Base-by-base conservation (phyloP, 2,113 vertebrate genomes). In the Coryphaenoides rupestris region DNA sequence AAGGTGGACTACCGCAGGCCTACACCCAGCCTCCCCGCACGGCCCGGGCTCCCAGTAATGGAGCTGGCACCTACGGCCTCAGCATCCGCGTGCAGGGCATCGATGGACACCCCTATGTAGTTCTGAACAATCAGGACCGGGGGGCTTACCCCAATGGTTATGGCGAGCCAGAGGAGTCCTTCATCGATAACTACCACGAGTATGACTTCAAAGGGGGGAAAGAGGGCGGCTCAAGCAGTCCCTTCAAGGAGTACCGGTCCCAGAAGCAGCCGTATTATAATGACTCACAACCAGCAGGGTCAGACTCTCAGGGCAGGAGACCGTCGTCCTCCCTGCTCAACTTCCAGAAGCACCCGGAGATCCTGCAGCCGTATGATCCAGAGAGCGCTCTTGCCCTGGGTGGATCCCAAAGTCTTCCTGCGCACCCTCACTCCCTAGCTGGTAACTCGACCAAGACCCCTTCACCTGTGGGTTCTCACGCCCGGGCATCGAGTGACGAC, bases 41-140 rank as follows among this genome's bases (percentile, higher is more conserved):
- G 1, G 81, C 88, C 71, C 90, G 77, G 67, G 69, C 71, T 2
- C 89, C 87, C 0, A 87, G 75, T 66, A 84, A 89, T 24, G 92
- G 89, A 80, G 61, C 61, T 0, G 93, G 96, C 9, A 90, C 92
- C 70, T 99, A 99, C 0, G 97, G 97, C 23, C 95, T 99, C 78
- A 98, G 95, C 76, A 98, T 99, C 76, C 90, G 96, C 59, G 96
- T 99, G 19, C 96, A 98, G 81, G 97, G 97, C 17, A 98, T 98
- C 0, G 95, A 94, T 60, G 97, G 97, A 23, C 97, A 99, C 76
- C 96, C 97, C 0, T 99, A 97, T 58, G 95, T 99, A 6, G 95
- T 99, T 46, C 90, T 99, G 62, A 98, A 99, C 80, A 98, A 98
- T 72, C 91, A 94, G 0, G 95, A 98, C 60, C 87, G 85, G 4